Percentiles rank a stretch among this genome's conserved stretches.
Conservation (phyloP, 2,113 vertebrate species). For the Spea multiplicata region DNA sequence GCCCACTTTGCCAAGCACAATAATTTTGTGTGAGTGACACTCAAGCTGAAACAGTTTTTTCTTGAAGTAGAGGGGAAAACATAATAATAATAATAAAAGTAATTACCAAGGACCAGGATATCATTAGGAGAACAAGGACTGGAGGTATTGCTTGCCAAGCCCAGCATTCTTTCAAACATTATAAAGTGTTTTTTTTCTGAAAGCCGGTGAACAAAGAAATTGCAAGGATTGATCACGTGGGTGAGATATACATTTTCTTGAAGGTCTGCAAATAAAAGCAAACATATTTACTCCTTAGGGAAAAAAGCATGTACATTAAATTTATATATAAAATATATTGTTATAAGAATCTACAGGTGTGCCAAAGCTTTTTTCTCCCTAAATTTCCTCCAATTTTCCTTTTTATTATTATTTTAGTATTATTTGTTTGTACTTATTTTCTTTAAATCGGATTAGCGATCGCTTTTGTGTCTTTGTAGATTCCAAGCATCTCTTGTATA, state of each 20-base stretch:
- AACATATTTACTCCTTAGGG: not conserved
- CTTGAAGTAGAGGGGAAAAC: not conserved
- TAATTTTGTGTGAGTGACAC: too few species aligned
- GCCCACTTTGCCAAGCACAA: too few species aligned
- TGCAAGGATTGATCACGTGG: slow-evolving; percentile 79
- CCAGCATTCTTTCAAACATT: slow-evolving; percentile 69
- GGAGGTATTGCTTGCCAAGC: slow-evolving; percentile 60
- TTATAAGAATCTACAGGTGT: too few species aligned
- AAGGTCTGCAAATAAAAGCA: slow-evolving; percentile 52
- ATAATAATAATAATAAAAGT: not conserved
- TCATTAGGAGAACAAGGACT: slow-evolving; percentile 63
- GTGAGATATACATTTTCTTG: slow-evolving; percentile 76
- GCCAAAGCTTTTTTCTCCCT: too few species aligned
- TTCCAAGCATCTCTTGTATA: too few species aligned
- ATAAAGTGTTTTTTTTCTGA: slow-evolving; percentile 64
- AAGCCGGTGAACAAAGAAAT: slow-evolving; percentile 81
- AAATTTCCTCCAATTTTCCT: too few species aligned
- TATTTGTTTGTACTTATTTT: too few species aligned
- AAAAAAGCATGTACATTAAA: too few species aligned
- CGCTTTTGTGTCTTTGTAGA: too few species aligned
- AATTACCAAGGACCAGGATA: slow-evolving; percentile 74
- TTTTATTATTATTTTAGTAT: too few species aligned
- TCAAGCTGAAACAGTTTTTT: not conserved
- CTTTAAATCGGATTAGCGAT: too few species aligned
- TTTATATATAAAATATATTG: too few species aligned